Evolutionary conservation across 1,140 invertebrate genomes (phyloP), one percentile per base, ranked within the genome.

Genomic region (Atta colombica): DNA sequence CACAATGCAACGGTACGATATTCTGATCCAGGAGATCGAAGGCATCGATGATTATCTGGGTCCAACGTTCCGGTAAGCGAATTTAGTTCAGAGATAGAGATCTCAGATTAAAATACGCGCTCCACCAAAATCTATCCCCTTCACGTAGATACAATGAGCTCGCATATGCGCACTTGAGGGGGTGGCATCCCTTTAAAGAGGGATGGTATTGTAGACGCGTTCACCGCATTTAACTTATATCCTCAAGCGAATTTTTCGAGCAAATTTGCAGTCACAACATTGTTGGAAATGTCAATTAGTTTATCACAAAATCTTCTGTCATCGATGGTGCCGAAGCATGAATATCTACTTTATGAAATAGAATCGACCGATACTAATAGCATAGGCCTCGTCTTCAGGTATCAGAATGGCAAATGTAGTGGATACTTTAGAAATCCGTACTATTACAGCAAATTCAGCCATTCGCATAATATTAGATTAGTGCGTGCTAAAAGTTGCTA

Each of bases 41-140:
- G 97, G 98, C 6, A 98, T 98, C 71, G 98, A 99, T 92, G 98
- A 98, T 94, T 98, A 98, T 92, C 98, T 98, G 96, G 98, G 98
- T 2, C 98, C 98, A 18, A 98, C 98, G 5, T 98, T 98, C 93
- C 97, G 98, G 95, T 98, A 95, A 82, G 89, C 85, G 74, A 61
- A n/a, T 45, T 49, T 55, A 7, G 8, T 8, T 8, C 0, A 12
- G 21, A 3, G 4, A 6, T n/a, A 14, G 3, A 53, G 18, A 4
- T 7, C 0, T 0, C 1, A 31, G 80, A 51, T 92, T 45, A 63
- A 94, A 94, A 88, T 77, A 88, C 92, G 91, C 93, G 93, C 91
- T n/a, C 49, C 39, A 77, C 16, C n/a, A 35, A 71, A 92, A 84
- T 78, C 84, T 55, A 92, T 63, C 85, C 66, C 86, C 89, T 91